These are phyloP conservation scores for Oscheius sp. DNA, from an alignment of 2,888 invertebrate genomes.

Conservation along the genomic window DNA sequence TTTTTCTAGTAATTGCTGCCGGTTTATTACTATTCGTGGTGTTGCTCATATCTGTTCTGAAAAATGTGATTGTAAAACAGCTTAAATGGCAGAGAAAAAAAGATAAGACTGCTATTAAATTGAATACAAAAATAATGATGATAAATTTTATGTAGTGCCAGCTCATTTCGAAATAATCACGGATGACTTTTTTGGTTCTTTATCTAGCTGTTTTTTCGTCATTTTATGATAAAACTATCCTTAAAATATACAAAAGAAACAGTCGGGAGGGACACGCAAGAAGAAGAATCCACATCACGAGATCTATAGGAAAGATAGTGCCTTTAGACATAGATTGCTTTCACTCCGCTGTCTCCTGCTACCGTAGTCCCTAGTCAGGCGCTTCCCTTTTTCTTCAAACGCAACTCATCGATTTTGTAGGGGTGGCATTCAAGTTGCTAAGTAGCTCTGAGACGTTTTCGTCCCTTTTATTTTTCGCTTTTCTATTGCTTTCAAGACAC, in stretches of 20 bases:
- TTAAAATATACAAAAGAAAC: neutral
- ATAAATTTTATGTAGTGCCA: no score
- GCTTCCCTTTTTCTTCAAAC: neutral
- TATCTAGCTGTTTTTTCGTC: neutral
- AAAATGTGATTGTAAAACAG: conserved; percentile 1
- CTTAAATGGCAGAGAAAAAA: neutral
- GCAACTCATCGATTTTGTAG: conserved; percentile 3
- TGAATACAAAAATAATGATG: neutral
- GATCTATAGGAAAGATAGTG: neutral
- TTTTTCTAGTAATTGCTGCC: conserved; percentile 42
- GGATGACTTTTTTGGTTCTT: neutral
- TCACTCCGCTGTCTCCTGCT: neutral
- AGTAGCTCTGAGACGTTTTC: no score
- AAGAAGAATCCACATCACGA: conserved; percentile 8
- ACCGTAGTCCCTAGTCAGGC: conserved; percentile 11
- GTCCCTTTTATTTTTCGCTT: neutral
- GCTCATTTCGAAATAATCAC: neutral
- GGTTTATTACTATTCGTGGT: neutral
- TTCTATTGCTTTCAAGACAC: neutral
- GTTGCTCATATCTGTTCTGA: no score
- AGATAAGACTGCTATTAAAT: no score
- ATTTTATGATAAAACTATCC: neutral
- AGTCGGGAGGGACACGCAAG: neutral
- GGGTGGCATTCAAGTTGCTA: conserved; percentile 21
- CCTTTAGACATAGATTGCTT: conserved; percentile 1